Evolutionary conservation across 2,113 vertebrate species (phyloP), one percentile per base, ranked within the genome.

Genomic region (Maccullochella peelii): DNA sequence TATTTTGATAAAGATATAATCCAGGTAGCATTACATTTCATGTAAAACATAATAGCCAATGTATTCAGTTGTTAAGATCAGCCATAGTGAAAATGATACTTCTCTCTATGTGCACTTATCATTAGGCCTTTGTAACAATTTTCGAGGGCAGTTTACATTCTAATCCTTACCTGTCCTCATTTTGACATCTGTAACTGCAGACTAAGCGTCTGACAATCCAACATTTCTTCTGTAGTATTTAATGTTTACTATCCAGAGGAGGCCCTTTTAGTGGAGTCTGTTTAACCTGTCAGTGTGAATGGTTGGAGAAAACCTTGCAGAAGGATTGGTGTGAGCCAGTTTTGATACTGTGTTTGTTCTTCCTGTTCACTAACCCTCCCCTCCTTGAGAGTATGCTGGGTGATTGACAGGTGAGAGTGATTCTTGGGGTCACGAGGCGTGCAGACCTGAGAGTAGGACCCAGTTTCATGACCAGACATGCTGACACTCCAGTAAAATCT

Each of bases 341-440:
- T 87, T 84, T 86, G 88, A 82, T 80, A 85, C 80, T 79, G 79
- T 86, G 73, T 91, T 91, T 90, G 77, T 79, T 82, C 79, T 68
- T 72, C 67, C 69, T 80, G 30, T 68, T 80, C 59, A 38, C 20
- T 44, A 73, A 36, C 75, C 21, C 49, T 52, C 47, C 73, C 38
- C 50, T 59, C 55, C 33, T 82, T 66, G 38, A 73, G 68, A 57
- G 66, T 76, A 72, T 55, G 49, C 42, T 65, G 54, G 27, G 47
- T 90, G 92, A 94, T 36, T 94, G 92, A 89, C 93, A 90, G 91
- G 54, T 54, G 12, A 72, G 74, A 89, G 80, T 83, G 82, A 86
- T 85, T 77, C n/a, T 75, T 30, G 44, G 78, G 90, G 85, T 89
- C 79, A 70, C 2, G 1, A 55, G 44, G 76, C 11, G 68, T 85